Evolutionary conservation across 2,113 vertebrate genomes (phyloP), one percentile per base, ranked within the genome.

Genomic region (Stigmatopora nigra): DNA sequence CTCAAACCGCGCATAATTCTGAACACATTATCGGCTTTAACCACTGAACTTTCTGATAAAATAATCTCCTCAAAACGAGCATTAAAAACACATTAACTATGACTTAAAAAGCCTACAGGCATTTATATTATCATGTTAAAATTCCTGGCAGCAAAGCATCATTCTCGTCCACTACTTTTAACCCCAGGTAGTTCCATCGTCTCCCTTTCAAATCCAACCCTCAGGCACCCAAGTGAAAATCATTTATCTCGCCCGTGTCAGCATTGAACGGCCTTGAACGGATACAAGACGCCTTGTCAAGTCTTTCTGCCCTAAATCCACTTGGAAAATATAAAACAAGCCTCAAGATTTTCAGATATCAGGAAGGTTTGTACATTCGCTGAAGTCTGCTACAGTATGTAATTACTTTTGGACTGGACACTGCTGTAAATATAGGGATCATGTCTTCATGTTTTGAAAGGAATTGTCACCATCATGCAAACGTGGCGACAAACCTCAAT

Each of bases 301-400:
- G 2, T 44, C 64, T 35, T 48, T 49, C 53, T 41, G 64, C 19
- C 47, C 48, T 69, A 38, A 78, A 57, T 68, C 61, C 68, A 63
- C 63, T 66, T 56, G 53, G 25, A 60, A 68, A 58, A 20, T 46
- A 72, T 62, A 64, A 49, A 35, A 60, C 62, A 68, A 49, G 56
- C 57, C 64, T 48, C 58, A 64, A 17, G 52, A 61, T 14, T 67
- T 62, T 58, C 72, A 70, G 41, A 68, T 75, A 76, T 68, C 58
- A 67, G 22, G 20, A 61, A 36, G 0, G 64, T 65, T 48, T 60
- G 10, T 20, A 65, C 8, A 62, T 64, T 65, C 20, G 41, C 48
- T 38, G 15, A 25, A 55, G 47, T 17, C 44, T 44, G n/a, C 25
- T 3, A 31, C 25, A 8, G 55, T 61, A 67, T 66, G 52, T 22